phyloP scores from a whole-genome alignment of 2,113 vertebrate genomes.

The Ptilonorhynchus violaceus region DNA sequence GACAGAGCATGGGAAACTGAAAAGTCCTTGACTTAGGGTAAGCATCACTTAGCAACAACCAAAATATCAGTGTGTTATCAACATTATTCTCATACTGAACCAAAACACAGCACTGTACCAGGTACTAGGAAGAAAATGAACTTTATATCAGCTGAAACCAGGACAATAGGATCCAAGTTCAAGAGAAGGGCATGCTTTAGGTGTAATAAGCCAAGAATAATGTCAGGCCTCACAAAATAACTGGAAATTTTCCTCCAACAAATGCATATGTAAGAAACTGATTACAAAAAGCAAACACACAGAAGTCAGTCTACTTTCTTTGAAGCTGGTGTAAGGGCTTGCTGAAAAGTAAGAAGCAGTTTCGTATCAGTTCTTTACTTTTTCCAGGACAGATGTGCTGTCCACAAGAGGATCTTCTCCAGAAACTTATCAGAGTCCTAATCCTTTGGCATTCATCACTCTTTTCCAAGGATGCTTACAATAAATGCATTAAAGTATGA shows the following conservation, averaged over 20 bases:
- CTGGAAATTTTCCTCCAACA: background rate
- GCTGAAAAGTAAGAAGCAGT: background rate
- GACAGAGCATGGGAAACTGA: background rate
- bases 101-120: background rate
- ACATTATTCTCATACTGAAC: background rate
- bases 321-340: background rate
- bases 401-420: background rate
- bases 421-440: background rate
- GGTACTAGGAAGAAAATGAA: background rate
- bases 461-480: background rate
- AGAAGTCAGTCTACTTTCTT: background rate
- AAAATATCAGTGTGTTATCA: background rate
- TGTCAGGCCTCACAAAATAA: background rate
- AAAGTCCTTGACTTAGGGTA: background rate
- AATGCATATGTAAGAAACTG: fast-evolving
- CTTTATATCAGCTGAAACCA: background rate
- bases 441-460: background rate
- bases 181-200: background rate
- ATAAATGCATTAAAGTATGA: background rate
- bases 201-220: background rate
- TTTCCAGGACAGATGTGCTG: background rate
- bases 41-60: background rate
- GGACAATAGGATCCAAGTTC: background rate
- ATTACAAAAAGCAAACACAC: background rate
- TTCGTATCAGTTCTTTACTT: background rate